phyloP scores from a whole-genome alignment of 30 jellyfish, hydroid and myxozoan species.

The Aurelia coerulea region DNA sequence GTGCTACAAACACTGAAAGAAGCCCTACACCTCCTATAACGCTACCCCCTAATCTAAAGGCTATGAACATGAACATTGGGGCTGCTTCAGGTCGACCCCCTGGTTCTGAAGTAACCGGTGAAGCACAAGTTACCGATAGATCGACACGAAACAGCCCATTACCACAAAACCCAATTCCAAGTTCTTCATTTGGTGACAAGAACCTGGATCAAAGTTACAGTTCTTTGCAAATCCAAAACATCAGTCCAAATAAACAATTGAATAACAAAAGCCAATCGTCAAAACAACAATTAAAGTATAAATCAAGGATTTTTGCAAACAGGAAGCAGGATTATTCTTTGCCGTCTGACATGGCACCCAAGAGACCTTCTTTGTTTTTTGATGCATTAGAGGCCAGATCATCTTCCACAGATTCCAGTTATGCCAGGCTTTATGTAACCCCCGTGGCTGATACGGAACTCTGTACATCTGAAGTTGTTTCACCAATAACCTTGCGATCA shows the following conservation, averaged over 20 bases:
- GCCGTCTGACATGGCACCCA: constrained; percentile 42
- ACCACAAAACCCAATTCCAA: not conserved
- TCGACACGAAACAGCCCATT: constrained; percentile 28
- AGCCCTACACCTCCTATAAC: constrained; percentile 72
- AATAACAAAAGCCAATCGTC: not conserved
- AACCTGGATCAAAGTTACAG: constrained; percentile 49
- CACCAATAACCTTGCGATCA: constrained; percentile 42
- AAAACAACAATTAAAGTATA: not conserved
- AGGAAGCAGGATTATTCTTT: constrained; percentile 18
- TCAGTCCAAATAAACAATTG: constrained; percentile 19
- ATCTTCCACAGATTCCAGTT: constrained; percentile 27
- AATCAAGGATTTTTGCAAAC: not conserved
- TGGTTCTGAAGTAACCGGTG: constrained; percentile 3
- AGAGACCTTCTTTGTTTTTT: constrained; percentile 25
- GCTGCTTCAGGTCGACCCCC: constrained; percentile 19
- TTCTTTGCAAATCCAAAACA: constrained; percentile 33
- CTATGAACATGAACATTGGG: constrained; percentile 18
- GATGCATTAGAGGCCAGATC: constrained; percentile 58
- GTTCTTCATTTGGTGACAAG: not conserved
- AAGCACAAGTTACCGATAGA: not conserved
- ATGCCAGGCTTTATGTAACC: constrained; percentile 18
- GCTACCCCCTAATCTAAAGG: constrained; percentile 24
- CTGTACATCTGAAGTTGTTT: constrained; percentile 29
- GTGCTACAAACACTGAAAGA: constrained; percentile 58
- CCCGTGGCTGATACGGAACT: constrained; percentile 16